These are phyloP conservation scores for Ariopsis seemanni DNA, from an alignment of 2,113 vertebrate species.

Conservation along the genomic window DNA sequence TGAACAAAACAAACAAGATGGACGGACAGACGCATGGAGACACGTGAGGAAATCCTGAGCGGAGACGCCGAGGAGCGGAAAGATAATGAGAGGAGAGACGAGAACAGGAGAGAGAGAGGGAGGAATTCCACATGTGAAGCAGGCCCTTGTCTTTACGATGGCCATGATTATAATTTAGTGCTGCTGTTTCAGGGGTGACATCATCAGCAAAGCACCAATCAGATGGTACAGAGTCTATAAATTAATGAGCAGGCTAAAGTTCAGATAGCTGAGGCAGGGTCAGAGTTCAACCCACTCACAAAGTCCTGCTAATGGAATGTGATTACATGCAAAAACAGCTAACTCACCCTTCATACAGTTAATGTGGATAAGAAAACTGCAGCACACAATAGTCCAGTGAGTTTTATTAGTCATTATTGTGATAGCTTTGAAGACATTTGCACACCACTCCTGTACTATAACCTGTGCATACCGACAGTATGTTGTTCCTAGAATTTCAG, in stretches of 20 bases:
- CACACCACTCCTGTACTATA: background rate
- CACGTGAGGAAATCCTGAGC: slow-evolving; percentile 49
- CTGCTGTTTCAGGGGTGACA: slow-evolving; percentile 53
- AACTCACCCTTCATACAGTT: background rate
- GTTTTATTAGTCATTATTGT: background rate
- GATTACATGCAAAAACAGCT: slow-evolving; percentile 15
- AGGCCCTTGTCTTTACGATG: slow-evolving; percentile 61
- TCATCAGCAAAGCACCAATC: slow-evolving; percentile 52
- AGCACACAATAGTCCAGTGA: background rate
- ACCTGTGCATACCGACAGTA: background rate
- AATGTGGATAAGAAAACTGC: background rate
- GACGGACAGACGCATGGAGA: slow-evolving; percentile 27
- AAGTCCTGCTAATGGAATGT: slow-evolving; percentile 47
- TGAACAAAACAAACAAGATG: slow-evolving; percentile 19
- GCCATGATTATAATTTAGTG: slow-evolving; percentile 69
- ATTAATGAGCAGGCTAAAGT: slow-evolving; percentile 53
- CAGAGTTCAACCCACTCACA: slow-evolving; percentile 52
- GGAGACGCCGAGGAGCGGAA: slow-evolving; percentile 34
- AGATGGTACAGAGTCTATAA: slow-evolving; percentile 51
- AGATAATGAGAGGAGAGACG: slow-evolving; percentile 12
- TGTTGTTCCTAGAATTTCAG: background rate
- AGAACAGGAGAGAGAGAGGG: slow-evolving; percentile 50
- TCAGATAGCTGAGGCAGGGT: slow-evolving; percentile 44
- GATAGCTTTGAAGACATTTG: background rate
- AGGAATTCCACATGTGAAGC: slow-evolving; percentile 55